phyloP scores from a whole-genome alignment of 2,113 vertebrate species.

The Oplegnathus fasciatus region DNA sequence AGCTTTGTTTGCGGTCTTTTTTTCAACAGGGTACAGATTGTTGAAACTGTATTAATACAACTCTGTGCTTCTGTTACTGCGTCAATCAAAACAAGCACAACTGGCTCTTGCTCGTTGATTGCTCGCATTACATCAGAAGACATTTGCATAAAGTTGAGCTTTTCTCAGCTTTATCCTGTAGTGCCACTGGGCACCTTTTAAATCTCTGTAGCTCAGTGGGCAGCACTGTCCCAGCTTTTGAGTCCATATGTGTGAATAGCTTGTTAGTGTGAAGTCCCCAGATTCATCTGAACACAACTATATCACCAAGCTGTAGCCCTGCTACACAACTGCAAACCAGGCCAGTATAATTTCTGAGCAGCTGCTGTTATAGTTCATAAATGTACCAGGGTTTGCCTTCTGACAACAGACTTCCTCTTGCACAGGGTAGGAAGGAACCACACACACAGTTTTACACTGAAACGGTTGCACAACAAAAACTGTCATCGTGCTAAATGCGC shows the following conservation, averaged over 20 bases:
- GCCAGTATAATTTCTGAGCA: background rate
- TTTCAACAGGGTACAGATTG: background rate
- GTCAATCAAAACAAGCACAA: no score
- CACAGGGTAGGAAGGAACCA: background rate
- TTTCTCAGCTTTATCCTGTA: background rate
- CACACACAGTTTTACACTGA: background rate
- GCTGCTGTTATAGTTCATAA: background rate
- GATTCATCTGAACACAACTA: background rate
- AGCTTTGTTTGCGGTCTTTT: background rate
- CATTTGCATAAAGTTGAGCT: background rate
- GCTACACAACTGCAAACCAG: background rate
- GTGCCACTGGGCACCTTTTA: background rate
- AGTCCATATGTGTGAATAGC: background rate
- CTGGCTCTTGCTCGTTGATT: no score
- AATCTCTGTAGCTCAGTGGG: background rate
- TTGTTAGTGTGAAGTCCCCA: background rate
- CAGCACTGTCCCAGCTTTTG: background rate
- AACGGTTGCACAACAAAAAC: background rate
- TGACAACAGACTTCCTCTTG: constrained; percentile 23
- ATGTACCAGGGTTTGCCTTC: background rate
- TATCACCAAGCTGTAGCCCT: background rate
- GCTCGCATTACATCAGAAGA: background rate
- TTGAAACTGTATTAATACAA: background rate
- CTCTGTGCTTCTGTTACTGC: no score
- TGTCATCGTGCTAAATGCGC: background rate